Conservation (phyloP, 2,888 invertebrate species). For the Erebia epiphron region DNA sequence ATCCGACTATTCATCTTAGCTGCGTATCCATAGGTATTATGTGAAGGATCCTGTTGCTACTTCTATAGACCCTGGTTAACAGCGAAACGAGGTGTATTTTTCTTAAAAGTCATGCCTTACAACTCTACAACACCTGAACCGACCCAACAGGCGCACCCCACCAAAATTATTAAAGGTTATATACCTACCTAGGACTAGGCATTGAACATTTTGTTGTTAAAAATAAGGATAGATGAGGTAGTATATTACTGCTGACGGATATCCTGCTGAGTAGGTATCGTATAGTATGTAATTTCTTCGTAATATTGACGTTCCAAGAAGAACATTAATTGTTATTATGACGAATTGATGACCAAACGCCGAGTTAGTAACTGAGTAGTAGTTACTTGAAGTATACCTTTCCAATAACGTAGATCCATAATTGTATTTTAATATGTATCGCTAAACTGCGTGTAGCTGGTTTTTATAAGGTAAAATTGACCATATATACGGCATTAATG, state of each 20-base stretch:
- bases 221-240: too few relatives aligned
- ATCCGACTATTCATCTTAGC: too few relatives aligned
- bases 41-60: too few relatives aligned
- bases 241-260: neutral
- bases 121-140: too few relatives aligned
- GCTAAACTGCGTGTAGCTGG: neutral
- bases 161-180: too few relatives aligned
- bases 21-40: too few relatives aligned
- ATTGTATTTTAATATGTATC: slow-evolving; percentile 14
- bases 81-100: too few relatives aligned
- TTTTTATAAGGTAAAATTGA: slow-evolving; percentile 17
- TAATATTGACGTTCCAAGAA: neutral
- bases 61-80: too few relatives aligned
- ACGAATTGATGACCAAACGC: slow-evolving; percentile 11
- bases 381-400: neutral
- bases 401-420: neutral
- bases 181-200: too few relatives aligned
- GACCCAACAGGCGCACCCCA: too few relatives aligned
- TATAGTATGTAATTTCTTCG: neutral
- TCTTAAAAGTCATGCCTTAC: too few relatives aligned
- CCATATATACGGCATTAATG: slow-evolving; percentile 6
- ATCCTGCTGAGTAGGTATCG: neutral
- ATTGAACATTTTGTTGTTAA: too few relatives aligned
- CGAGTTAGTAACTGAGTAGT: slow-evolving; percentile 1
- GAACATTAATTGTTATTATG: neutral